phyloP scores from a whole-genome alignment of 2,113 vertebrate genomes.

The Hippopotamus amphibius region DNA sequence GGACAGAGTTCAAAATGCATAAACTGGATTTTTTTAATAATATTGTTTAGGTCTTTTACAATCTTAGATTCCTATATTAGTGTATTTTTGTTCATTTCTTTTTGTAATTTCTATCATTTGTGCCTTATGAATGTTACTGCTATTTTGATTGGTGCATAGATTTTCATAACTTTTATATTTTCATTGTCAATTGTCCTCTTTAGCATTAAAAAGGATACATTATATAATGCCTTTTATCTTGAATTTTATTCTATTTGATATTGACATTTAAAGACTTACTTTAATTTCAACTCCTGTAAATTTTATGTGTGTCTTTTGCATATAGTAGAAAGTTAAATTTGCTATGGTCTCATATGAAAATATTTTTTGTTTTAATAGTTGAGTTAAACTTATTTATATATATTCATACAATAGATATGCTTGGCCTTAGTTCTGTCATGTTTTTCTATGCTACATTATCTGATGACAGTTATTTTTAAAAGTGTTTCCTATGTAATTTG shows the following conservation, averaged over 20 bases:
- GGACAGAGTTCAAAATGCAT: not conserved
- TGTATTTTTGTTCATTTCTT: not conserved
- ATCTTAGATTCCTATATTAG: not conserved
- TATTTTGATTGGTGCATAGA: constrained; percentile 43
- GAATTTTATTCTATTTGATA: constrained; percentile 42
- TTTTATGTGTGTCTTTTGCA: constrained; percentile 36
- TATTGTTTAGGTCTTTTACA: not conserved
- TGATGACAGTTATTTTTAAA: constrained; percentile 17
- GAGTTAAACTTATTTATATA: constrained; percentile 28
- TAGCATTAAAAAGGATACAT: constrained; percentile 14
- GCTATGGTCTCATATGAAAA: constrained; percentile 26
- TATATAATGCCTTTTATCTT: constrained; percentile 33
- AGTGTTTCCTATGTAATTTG: not conserved
- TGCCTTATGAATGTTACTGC: not conserved
- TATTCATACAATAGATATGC: not conserved
- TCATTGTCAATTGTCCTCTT: constrained; percentile 3
- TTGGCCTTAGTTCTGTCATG: not conserved
- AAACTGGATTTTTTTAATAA: constrained; percentile 3
- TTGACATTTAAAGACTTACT: constrained; percentile 48
- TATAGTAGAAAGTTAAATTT: constrained; percentile 44
- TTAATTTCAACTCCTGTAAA: constrained; percentile 45
- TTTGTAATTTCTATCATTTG: constrained; percentile 37
- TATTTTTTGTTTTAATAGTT: constrained; percentile 41
- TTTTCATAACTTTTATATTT: constrained; percentile 59
- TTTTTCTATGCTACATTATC: constrained; percentile 5